Evolutionary conservation across 2,797 vertebrate species (phyloP), one percentile per base, ranked within the genome.

Genomic region (Cyclura pinguis): DNA sequence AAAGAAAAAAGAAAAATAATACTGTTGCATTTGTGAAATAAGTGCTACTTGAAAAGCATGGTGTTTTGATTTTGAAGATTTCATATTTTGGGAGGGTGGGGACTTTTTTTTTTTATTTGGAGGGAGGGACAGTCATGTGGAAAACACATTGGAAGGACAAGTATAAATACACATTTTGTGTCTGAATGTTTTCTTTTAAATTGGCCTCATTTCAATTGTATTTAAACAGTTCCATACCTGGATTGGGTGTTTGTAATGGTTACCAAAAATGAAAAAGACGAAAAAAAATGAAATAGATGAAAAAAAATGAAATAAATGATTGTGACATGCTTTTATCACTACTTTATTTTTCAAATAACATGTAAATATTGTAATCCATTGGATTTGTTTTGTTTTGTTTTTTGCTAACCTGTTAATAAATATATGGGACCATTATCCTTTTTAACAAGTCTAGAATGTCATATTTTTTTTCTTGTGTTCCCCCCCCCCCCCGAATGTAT

Each of bases 331-430:
- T 98, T 99, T 98, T 98, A 98, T 99, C 97, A 97, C 97, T 97
- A 97, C 96, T 97, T 98, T 97, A 97, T 97, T 98, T 98, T 98
- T 98, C 96, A 98, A 98, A 98, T 99, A 99, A 99, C 98, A 97
- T 99, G 99, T 99, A 99, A 98, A 99, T 99, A 99, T 98, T 99
- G 98, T 99, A 99, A 99, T 99, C 98, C 98, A 99, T 99, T 97
- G 98, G 98, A 99, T 98, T 99, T 90, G 80, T 78, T 87, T 91
- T 84, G 12, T 87, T 91, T 90, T 90, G 55, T 99, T 99, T 97
- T 98, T 98, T 98, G 97, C 97, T 98, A 99, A 99, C 98, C 99
- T 99, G 98, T 98, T 99, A 99, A 99, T 99, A 99, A 99, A 99
- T 98, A 98, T 98, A 99, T 98, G 97, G 97, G 97, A 98, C 97